Conservation (phyloP, 2,113 vertebrate genomes). For the Lethenteron reissneri region DNA sequence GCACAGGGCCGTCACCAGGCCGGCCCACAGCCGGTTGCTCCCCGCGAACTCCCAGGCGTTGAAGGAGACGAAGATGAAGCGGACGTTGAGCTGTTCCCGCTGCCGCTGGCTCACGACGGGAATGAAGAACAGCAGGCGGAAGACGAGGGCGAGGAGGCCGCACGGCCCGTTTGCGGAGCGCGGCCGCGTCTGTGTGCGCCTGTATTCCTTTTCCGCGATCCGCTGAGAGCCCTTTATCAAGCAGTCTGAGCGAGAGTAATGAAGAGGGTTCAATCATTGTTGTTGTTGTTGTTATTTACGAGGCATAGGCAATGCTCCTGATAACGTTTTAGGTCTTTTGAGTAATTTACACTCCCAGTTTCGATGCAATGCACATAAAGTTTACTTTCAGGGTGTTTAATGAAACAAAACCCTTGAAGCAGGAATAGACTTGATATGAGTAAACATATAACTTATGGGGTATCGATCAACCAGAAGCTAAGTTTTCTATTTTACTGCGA, state of each 20-base stretch:
- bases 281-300: too few relatives aligned
- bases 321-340: too few relatives aligned
- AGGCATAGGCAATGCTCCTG: too few relatives aligned
- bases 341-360: too few relatives aligned
- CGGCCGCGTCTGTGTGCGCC: constrained; percentile 12
- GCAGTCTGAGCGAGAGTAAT: constrained; percentile 15
- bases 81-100: constrained; percentile 25
- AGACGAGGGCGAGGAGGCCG: constrained; percentile 19
- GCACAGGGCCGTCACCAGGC: constrained; percentile 48
- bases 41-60: constrained; percentile 83
- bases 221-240: constrained; percentile 18
- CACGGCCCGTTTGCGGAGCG: constrained; percentile 10
- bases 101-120: constrained; percentile 36
- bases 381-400: too few relatives aligned
- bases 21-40: constrained; percentile 72
- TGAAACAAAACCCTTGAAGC: too few relatives aligned
- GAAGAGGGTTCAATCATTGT: too few relatives aligned
- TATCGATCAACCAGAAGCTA: too few relatives aligned
- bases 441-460: too few relatives aligned
- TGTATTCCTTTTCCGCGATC: constrained; percentile 15
- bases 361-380: too few relatives aligned
- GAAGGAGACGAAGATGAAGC: constrained; percentile 58
- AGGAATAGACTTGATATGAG: too few relatives aligned
- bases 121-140: constrained; percentile 37
- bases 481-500: too few relatives aligned